Evolutionary conservation across 53 echinoderm and acorn worm genomes (phyloP).

Genomic region (Holothuria leucospilota): DNA sequence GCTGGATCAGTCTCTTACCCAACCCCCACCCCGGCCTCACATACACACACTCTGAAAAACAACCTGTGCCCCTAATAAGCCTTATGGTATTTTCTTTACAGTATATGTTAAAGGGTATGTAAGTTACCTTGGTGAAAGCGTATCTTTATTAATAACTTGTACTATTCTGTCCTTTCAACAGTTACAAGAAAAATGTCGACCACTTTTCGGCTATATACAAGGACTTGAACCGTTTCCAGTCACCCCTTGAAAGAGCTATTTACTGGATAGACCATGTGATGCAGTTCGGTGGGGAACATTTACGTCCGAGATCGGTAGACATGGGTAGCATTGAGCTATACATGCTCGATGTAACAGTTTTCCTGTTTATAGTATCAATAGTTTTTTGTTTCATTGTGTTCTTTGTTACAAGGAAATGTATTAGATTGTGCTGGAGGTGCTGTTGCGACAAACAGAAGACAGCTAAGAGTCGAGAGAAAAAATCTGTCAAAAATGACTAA

Average conservation of each 20-base stretch:
- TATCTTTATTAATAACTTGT: too few species aligned
- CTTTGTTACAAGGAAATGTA: slow-evolving; percentile 35
- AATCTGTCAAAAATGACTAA: too few species aligned
- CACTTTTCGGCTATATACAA: slow-evolving; percentile 67
- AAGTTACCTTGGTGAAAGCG: too few species aligned
- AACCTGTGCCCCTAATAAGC: too few species aligned
- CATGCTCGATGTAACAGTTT: slow-evolving; percentile 70
- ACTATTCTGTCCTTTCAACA: slow-evolving; percentile 11
- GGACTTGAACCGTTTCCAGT: slow-evolving; percentile 53
- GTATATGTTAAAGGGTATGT: too few species aligned
- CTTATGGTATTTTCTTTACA: too few species aligned
- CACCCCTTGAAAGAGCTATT: slow-evolving; percentile 76
- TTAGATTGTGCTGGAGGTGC: slow-evolving; percentile 39
- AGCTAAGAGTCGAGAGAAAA: too few species aligned
- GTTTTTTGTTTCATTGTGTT: slow-evolving; percentile 6
- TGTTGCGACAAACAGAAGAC: neutral
- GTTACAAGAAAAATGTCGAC: slow-evolving; percentile 69
- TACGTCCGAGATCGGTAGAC: slow-evolving; percentile 67
- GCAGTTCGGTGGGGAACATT: slow-evolving; percentile 77
- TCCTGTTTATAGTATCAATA: slow-evolving; percentile 31
- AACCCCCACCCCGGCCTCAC: too few species aligned
- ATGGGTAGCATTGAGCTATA: slow-evolving; percentile 74
- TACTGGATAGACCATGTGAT: slow-evolving; percentile 86
- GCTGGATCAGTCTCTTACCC: too few species aligned
- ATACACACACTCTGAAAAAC: too few species aligned